Base-by-base conservation (phyloP, 2,888 invertebrate species). In the Argyresthia albistria region DNA sequence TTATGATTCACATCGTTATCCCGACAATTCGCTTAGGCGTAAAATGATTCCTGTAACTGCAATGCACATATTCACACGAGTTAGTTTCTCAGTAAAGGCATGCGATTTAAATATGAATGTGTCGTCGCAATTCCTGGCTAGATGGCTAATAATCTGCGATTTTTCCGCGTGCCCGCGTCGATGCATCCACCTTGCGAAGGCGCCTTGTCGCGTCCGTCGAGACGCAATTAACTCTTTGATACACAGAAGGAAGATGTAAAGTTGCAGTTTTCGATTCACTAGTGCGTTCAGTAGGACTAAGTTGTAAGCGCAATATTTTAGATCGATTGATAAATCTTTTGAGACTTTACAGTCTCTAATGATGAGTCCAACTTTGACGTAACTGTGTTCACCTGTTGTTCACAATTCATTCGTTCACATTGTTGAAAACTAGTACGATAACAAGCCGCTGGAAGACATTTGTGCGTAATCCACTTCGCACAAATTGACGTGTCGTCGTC, bases 71-170 rank as follows among this genome's bases (percentile, higher is more conserved):
- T 60, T 65, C 73, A 72, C 76, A 70, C 70, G 77, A 77, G 72
- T 66, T 70, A 70, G 64, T 60, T 66, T 58, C 48, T 57, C 60
- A 60, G 59, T 6, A 25, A 25, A 42, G 14, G 63, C 62, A 68
- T 71, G 73, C 74, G 74, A 86, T 86, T 83, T 82, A 76, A 83
- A 86, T 84, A 82, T 83, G 84, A 86, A 83, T 82, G 73, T 76
- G 77, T 76, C 79, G 61, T 64, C 69, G 67, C 61, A 43, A 49
- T 25, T 25, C 2, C 25, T 25, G 25, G 25, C 25, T 25, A 25
- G 25, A 25, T 25, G 58, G 70, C 71, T 84, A 82, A 83, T 86
- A 83, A 83, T 74, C 71, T 76, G 59, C 65, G 77, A 83, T 83
- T 84, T 81, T 86, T 86, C 81, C 78, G 76, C 82, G 64, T 84